phyloP scores from a whole-genome alignment of 2,797 vertebrate species.

The Botia kubotai region DNA sequence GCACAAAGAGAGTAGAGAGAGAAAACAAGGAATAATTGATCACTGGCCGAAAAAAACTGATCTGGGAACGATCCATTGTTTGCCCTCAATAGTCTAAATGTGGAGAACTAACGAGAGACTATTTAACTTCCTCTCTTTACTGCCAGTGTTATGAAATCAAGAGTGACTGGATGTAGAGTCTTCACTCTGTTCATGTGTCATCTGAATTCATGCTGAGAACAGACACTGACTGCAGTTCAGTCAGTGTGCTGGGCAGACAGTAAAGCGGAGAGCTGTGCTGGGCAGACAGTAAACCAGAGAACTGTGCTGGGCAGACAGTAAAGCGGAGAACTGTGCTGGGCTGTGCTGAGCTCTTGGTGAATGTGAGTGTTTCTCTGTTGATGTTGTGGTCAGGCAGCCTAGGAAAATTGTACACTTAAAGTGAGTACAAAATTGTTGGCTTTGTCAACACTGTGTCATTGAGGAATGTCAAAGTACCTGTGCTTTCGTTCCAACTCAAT shows the following conservation, averaged over 20 bases:
- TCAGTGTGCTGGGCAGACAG: constrained; percentile 25
- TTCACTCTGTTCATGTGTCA: constrained; percentile 34
- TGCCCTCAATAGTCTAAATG: constrained; percentile 49
- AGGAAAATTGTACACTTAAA: constrained; percentile 2
- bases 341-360: constrained; percentile 19
- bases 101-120: constrained; percentile 46
- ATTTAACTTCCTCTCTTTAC: constrained; percentile 41
- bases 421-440: constrained; percentile 8
- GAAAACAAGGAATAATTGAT: constrained; percentile 59
- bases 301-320: constrained; percentile 23
- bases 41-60: constrained; percentile 44
- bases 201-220: constrained; percentile 5
- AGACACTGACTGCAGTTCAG: constrained; percentile 21
- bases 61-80: constrained; percentile 56
- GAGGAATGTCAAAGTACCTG: neutral
- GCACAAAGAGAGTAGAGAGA: constrained; percentile 16
- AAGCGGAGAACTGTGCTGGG: constrained; percentile 31
- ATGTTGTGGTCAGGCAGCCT: neutral
- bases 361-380: constrained; percentile 1
- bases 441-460: neutral
- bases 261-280: constrained; percentile 34
- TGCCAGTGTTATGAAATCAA: neutral
- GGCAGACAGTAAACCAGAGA: constrained; percentile 32
- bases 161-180: constrained; percentile 4
- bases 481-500: neutral